A percentile compares a stretch with the other conserved stretches of the same genome.
phyloP scores from a whole-genome alignment of 2,113 vertebrate genomes.

The Microcebus jonahi region DNA sequence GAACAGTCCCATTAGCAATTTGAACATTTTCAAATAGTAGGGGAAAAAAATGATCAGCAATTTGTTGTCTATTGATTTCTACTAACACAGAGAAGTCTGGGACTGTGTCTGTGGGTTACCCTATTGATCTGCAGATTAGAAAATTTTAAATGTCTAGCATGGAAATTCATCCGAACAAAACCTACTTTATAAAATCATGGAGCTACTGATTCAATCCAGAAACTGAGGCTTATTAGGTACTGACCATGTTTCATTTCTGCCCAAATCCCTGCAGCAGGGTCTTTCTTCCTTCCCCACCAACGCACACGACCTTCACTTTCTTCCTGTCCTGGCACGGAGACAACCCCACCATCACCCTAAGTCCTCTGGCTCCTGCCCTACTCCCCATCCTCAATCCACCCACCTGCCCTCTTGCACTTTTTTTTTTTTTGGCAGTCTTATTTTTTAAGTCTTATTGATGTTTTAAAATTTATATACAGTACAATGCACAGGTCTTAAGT shows the following conservation, averaged over 20 bases:
- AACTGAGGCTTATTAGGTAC: neutral
- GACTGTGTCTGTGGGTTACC: neutral
- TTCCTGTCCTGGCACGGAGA: neutral
- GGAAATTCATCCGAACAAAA: conserved; percentile 33
- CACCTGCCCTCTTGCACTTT: neutral
- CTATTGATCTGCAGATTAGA: conserved; percentile 11
- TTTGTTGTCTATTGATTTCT: neutral
- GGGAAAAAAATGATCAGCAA: neutral
- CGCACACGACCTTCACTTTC: fast-evolving
- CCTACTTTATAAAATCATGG: neutral
- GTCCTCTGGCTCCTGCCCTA: neutral
- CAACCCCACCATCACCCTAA: fast-evolving
- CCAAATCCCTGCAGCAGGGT: fast-evolving
- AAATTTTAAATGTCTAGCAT: neutral
- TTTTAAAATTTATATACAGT: neutral
- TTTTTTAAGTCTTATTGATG: neutral
- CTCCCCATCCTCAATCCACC: neutral
- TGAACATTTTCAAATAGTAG: conserved; percentile 30
- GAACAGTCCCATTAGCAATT: neutral
- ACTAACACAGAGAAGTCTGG: neutral
- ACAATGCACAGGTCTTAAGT: neutral
- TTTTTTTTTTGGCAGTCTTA: neutral
- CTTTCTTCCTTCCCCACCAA: neutral
- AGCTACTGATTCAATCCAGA: neutral
- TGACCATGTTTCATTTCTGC: neutral